A percentile compares a stretch with the other conserved stretches of the same genome.
These are phyloP conservation scores for Bothrops jararaca DNA, from an alignment of 2,113 vertebrate genomes.

Conservation along the genomic window DNA sequence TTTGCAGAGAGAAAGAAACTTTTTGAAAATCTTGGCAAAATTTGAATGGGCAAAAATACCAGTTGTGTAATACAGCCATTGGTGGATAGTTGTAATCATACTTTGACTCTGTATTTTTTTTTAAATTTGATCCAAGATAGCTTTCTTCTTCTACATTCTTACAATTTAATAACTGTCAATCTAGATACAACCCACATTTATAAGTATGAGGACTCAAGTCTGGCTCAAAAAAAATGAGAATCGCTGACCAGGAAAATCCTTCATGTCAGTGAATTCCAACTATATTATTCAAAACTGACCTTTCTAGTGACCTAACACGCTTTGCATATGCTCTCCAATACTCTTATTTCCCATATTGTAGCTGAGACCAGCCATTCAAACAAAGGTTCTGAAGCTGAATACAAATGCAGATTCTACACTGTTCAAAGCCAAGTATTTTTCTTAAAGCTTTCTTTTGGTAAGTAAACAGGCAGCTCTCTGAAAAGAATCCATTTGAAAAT, in stretches of 20 bases:
- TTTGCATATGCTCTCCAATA: background rate
- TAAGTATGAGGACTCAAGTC: background rate
- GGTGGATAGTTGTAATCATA: background rate
- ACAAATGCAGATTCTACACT: background rate
- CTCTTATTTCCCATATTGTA: background rate
- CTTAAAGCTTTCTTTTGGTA: conserved; percentile 13
- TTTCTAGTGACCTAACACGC: background rate
- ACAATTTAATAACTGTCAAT: background rate
- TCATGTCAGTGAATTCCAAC: background rate
- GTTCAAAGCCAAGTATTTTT: conserved; percentile 35
- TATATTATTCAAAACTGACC: background rate
- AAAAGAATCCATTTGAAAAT: conserved; percentile 67
- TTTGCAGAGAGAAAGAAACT: background rate
- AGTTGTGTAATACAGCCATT: background rate
- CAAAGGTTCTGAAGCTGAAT: background rate
- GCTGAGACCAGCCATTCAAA: background rate
- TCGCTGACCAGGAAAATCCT: background rate
- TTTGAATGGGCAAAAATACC: background rate
- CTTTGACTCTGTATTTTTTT: background rate
- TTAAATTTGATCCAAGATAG: background rate
- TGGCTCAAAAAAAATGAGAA: background rate
- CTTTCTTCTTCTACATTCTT: background rate
- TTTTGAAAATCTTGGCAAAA: background rate
- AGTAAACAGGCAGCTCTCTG: conserved; percentile 57
- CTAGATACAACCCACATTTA: background rate